Evolutionary conservation across 2,888 invertebrate species (phyloP), one percentile per base, ranked within the genome.

Genomic region (Nomada flava): DNA sequence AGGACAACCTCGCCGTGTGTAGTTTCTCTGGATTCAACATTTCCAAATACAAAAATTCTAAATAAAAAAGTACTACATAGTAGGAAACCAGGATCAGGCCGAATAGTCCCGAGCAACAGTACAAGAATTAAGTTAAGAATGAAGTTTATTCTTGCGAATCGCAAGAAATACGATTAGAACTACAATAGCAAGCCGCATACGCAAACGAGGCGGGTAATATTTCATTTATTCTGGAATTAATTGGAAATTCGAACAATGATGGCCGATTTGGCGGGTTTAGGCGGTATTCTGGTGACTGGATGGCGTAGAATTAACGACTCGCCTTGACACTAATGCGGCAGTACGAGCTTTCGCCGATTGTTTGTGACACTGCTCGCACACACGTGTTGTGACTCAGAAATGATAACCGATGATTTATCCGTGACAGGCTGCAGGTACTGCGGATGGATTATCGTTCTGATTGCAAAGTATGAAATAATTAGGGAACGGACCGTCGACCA

Each of bases 381-480:
- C 89, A 89, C 88, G 89, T 89, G 89, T 88, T 87, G 82, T 86
- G 88, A 89, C 88, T 88, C 86, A 86, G 88, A 85, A 88, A 88
- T 88, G 88, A 88, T 88, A 88, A 88, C 89, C 86, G 89, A 89
- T 93, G 93, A 93, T 93, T 93, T 93, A 93, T 93, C 91, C 89
- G 88, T 90, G 93, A 93, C 93, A 92, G 91, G 91, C 90, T 88
- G 91, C 89, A 90, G 92, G 91, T 90, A 90, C 89, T 87, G 89
- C 89, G 91, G 91, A 93, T 93, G 92, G 93, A 93, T 93, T 93
- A 93, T 93, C 93, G 91, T 92, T 92, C 93, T 91, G 93, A 93
- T 93, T 93, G 93, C 93, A 93, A 94, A 93, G 93, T 94, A 93
- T 94, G 93, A 94, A 94, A 94, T 94, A 93, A 94, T 94, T 93